Conservation (phyloP, 1,140 invertebrate genomes). For the Nymphalis io region DNA sequence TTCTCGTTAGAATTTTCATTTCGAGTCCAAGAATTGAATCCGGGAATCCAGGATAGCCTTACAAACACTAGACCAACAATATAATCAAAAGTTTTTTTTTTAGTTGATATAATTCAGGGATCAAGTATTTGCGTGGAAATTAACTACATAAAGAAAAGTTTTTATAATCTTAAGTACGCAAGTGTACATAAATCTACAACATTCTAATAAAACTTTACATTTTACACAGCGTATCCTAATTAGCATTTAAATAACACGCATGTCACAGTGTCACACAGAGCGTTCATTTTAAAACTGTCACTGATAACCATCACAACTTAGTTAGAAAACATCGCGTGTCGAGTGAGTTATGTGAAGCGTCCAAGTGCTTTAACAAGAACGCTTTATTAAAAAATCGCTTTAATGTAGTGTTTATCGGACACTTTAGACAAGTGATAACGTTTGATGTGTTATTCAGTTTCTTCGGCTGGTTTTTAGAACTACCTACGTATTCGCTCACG, state of each 20-base stretch:
- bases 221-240: constrained; percentile 12
- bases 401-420: neutral
- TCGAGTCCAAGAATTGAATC: too few relatives aligned
- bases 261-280: constrained; percentile 18
- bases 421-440: neutral
- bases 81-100: too few relatives aligned
- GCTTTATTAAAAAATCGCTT: constrained; percentile 13
- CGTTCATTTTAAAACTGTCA: constrained; percentile 23
- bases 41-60: too few relatives aligned
- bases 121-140: too few relatives aligned
- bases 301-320: constrained; percentile 25
- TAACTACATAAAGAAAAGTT: too few relatives aligned
- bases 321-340: constrained; percentile 23
- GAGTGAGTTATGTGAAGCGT: constrained; percentile 19
- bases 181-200: neutral
- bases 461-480: neutral
- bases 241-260: constrained; percentile 23
- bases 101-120: too few relatives aligned
- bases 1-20: too few relatives aligned
- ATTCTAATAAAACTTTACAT: constrained; percentile 12
- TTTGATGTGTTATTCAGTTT: neutral
- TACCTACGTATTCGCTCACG: neutral
- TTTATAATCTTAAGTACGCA: neutral
- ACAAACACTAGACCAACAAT: too few relatives aligned
- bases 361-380: constrained; percentile 17